Percentiles rank a stretch among this genome's conserved stretches.
These are phyloP conservation scores for Nesogale talazaci DNA, from an alignment of 2,113 vertebrate species.

Conservation along the genomic window DNA sequence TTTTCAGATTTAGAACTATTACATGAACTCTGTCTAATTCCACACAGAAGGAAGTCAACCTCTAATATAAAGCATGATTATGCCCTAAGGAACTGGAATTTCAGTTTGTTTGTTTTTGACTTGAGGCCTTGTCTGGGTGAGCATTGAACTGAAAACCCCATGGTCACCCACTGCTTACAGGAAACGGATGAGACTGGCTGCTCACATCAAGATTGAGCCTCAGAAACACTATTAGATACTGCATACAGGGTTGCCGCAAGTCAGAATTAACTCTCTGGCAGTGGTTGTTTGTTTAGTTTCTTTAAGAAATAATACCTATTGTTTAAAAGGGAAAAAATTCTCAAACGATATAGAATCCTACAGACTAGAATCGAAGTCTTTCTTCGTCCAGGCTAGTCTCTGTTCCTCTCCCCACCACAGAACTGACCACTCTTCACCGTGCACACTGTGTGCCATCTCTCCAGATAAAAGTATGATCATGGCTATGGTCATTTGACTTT, in stretches of 20 bases:
- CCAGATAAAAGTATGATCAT: no score
- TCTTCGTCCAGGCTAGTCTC: neutral
- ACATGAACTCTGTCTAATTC: neutral
- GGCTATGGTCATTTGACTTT: conserved; percentile 34
- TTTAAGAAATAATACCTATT: neutral
- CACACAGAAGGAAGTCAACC: neutral
- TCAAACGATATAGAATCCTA: neutral
- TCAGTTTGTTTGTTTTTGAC: neutral
- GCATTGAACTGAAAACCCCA: no score
- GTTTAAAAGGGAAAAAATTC: neutral
- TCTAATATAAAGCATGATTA: neutral
- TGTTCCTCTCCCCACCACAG: neutral
- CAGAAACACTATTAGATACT: no score
- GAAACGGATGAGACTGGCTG: no score
- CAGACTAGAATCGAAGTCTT: neutral
- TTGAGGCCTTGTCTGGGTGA: no score
- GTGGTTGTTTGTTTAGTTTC: neutral
- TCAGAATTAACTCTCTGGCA: no score
- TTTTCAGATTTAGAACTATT: neutral
- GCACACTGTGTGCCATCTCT: no score
- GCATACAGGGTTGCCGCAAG: no score
- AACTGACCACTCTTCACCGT: neutral
- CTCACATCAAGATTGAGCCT: no score
- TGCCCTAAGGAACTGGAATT: neutral
- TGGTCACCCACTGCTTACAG: no score